Conservation (phyloP, 1,140 invertebrate species). For the Eciton burchellii region DNA sequence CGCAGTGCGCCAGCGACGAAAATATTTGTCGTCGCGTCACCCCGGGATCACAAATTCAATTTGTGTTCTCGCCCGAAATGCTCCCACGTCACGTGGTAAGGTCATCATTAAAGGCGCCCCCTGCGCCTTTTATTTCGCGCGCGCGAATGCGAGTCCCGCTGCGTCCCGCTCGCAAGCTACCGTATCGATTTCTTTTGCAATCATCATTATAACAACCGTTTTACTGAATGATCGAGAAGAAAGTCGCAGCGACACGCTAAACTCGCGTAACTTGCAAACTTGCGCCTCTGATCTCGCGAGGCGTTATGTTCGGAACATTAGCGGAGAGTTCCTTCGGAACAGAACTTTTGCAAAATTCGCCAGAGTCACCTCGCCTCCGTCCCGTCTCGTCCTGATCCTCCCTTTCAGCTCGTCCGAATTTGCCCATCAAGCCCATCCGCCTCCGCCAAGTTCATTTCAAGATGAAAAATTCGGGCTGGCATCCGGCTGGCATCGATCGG, state of each 20-base stretch:
- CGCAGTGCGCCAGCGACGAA: constrained; percentile 74
- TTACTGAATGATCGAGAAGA: no score
- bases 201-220: no score
- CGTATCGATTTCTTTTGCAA: no score
- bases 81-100: constrained; percentile 44
- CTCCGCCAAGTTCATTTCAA: constrained; percentile 39
- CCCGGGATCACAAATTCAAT: constrained; percentile 76
- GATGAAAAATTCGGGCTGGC: constrained; percentile 70
- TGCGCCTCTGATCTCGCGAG: no score
- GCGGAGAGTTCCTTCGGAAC: no score
- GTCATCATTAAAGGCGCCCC: constrained; percentile 62
- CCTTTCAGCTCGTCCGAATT: not conserved
- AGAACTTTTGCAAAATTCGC: not conserved
- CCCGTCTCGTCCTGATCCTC: not conserved
- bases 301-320: no score
- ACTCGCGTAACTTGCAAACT: no score
- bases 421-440: constrained; percentile 34
- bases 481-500: constrained; percentile 33
- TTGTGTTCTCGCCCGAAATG: constrained; percentile 43
- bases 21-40: constrained; percentile 80
- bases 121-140: constrained; percentile 13
- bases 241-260: no score
- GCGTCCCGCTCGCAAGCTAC: no score
- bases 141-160: no score
- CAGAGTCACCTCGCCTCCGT: not conserved